Base-by-base conservation (phyloP, 2,797 vertebrate species). In the Sebastes variabilis region DNA sequence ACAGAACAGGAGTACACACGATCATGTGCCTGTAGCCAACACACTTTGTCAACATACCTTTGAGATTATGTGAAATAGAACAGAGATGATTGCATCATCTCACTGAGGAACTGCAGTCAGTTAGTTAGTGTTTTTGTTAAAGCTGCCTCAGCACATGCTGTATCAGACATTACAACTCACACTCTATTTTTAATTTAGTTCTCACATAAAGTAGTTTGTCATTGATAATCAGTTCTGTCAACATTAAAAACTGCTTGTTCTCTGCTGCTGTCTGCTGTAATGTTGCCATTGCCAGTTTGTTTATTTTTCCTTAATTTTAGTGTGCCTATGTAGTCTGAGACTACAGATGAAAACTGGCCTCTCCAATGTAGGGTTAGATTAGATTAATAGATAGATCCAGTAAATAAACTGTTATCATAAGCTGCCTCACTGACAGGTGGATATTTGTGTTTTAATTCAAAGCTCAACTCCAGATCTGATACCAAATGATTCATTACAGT, bases 361-460 rank as follows among this genome's bases (percentile, higher is more conserved):
- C 5, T 71, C 6, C 46, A 9, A 38, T 34, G 32, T 27, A 25
- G 14, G 46, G 14, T 42, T 8, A 8, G 67, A 52, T 74, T 25
- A 24, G 20, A 29, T 59, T 14, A 12, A 42, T 34, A 42, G 29
- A 49, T 12, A 42, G 14, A 42, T 16, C 16, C 42, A 46, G 14
- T 46, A 16, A 13, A 55, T 16, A 11, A 32, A 54, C 10, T 9
- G n/a, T 25, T 34, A 8, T 42, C 38, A 46, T 30, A 34, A 61
- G n/a, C 66, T 3, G 14, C 24, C 13, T 77, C 59, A 42, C 29
- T 73, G 20, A 59, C 10, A 69, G 29, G 52, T 52, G 8, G 58
- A 29, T 62, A 27, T 64, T 61, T 77, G 11, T 70, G 22, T 66
- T 67, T 74, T 36, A 38, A 72, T 77, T 54, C 11, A 66, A 59